Percentiles rank a stretch among this genome's conserved stretches.
phyloP scores from a whole-genome alignment of 1,140 invertebrate genomes.

The Heliconius hermathena region DNA sequence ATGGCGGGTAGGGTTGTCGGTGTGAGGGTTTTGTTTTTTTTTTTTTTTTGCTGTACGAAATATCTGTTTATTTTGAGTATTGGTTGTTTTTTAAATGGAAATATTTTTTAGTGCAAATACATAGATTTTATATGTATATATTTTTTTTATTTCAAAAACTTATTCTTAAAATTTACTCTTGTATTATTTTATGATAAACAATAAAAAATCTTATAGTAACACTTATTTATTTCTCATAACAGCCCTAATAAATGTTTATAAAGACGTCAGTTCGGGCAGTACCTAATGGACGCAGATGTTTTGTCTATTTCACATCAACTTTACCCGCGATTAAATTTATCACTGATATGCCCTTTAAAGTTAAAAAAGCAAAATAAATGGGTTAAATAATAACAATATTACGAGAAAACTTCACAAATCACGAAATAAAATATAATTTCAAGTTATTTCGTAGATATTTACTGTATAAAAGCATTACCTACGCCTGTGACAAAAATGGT shows the following conservation, averaged over 20 bases:
- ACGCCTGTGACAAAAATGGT: too few relatives aligned
- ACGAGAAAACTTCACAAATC: neutral
- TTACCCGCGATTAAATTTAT: slow-evolving; percentile 21
- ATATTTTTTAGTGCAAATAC: neutral
- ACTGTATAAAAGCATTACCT: neutral
- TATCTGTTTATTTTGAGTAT: neutral
- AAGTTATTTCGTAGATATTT: neutral
- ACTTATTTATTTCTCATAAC: neutral
- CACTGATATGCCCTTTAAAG: slow-evolving; percentile 3
- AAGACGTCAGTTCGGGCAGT: slow-evolving; percentile 25
- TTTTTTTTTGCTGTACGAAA: neutral
- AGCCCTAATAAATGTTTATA: slow-evolving; percentile 29
- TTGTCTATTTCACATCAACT: slow-evolving; percentile 26
- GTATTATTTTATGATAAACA: neutral
- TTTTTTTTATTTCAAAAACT: too few relatives aligned
- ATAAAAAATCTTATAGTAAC: neutral
- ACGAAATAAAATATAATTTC: neutral
- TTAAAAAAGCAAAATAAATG: neutral
- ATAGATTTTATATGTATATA: too few relatives aligned
- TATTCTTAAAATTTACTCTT: too few relatives aligned
- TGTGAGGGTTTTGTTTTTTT: slow-evolving; percentile 3
- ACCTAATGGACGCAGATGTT: slow-evolving; percentile 28
- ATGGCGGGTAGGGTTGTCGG: slow-evolving; percentile 40
- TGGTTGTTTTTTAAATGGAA: neutral
- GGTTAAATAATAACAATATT: neutral